Base-by-base conservation (phyloP, 2,113 vertebrate species). In the Carettochelys insculpta region DNA sequence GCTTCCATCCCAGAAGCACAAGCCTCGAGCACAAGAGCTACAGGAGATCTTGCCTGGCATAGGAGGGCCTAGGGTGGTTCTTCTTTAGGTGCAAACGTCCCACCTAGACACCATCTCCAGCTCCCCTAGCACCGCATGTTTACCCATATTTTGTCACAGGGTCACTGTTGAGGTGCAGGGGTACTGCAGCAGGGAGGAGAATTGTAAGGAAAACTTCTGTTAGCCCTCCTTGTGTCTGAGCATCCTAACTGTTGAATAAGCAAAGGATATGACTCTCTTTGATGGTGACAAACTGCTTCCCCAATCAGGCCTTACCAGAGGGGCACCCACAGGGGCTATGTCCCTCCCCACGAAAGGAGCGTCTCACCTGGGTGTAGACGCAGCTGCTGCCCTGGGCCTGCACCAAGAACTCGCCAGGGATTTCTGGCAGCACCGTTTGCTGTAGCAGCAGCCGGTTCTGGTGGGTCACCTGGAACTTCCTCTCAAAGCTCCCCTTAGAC, bases 401-500 rank as follows among this genome's bases (percentile, higher is more conserved):
- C 91, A 99, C 13, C 0, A 58, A 96, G 97, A 98, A 98, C 8
- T 95, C 95, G 38, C 98, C 98, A 0, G 98, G 98, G 41, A 98
- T 65, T 38, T 95, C 91, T 19, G 86, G 86, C 93, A 99, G 97
- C 16, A 87, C 83, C 3, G 94, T 82, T 96, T 98, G 97, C 97
- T 99, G 99, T 87, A 98, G 97, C 82, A 98, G 95, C 75, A 99
- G 96, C 58, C 98, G 95, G 96, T 98, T 99, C 61, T 80, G 91
- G 54, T 97, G 95, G 73, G 98, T 97, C 51, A 99, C 89, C 0
- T 43, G 97, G 94, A 99, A 99, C 82, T 94, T 84, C 31, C 24
- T 93, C 82, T 92, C 95, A 93, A 95, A 95, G 47, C 97, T 97
- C 77, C 94, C 96, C 3, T 86, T 27, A 2, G 98, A 98, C 1